Base-by-base conservation (phyloP, 2,888 invertebrate genomes). In the Mamestra brassicae region DNA sequence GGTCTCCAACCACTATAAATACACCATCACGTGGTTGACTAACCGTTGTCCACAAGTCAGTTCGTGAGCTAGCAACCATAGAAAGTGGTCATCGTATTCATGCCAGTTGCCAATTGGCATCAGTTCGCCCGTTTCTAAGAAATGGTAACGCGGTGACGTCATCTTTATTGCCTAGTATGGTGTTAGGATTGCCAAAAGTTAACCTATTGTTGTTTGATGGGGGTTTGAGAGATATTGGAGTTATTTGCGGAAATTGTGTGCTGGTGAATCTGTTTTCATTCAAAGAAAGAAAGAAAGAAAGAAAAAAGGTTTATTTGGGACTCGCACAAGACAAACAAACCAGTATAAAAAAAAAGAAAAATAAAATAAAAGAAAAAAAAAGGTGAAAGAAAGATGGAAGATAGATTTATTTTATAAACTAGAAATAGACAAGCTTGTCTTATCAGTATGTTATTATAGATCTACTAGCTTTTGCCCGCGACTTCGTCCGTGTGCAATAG, bases 31-130 rank as follows among this genome's bases (percentile, higher is more conserved):
- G 64, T 55, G 70, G n/a, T 36, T 1, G 0, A 26, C 36, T 67
- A 75, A 45, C 68, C 34, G 57, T 71, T 50, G 65, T n/a, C n/a
- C n/a, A 71, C 65, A 42, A 67, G 13, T 58, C 70, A 13, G 73
- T 72, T 80, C 76, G 84, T 86, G 81, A 81, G 76, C 50, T 79
- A 84, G 71, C 70, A 58, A 78, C 75, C 66, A 66, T 80, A 78
- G 88, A 88, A 87, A 86, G 83, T 85, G 80, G 63, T 85, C 84
- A 87, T 82, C 68, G 75, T 81, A 85, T 82, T 82, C 84, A 77
- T 60, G 71, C 52, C 26, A 68, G 69, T 77, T 88, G 86, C 87
- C 89, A 89, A 83, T 88, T 89, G 90, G 90, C 89, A 89, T 63
- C 74, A 63, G 55, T 7, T 47, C 67, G 66, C 38, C 74, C 74